Evolutionary conservation across 2,888 invertebrate species (phyloP).

Genomic region (Caenorhabditis japonica): DNA sequence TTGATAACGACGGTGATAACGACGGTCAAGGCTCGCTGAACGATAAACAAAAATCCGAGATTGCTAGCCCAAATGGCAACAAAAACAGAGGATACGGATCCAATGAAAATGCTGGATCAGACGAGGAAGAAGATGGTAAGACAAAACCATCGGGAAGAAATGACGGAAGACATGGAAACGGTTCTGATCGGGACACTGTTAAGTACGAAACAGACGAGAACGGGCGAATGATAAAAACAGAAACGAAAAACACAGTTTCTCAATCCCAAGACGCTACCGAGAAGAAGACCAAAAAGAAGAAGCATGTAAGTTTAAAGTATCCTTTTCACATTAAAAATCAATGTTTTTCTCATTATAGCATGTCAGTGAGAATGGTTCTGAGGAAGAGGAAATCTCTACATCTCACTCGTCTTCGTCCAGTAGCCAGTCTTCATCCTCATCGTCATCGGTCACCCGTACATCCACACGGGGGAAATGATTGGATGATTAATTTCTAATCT

Average conservation of each 20-base stretch:
- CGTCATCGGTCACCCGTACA: conserved; percentile 1
- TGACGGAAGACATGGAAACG: background rate
- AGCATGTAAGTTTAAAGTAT: conserved; percentile 19
- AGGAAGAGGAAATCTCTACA: conserved; percentile 18
- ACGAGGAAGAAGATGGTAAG: too few relatives aligned
- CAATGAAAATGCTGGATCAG: too few relatives aligned
- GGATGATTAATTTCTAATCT: too few relatives aligned
- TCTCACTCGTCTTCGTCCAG: conserved; percentile 26
- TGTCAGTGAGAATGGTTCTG: conserved; percentile 42
- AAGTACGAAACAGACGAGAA: conserved; percentile 12
- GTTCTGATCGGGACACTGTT: background rate
- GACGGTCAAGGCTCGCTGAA: too few relatives aligned
- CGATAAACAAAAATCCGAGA: too few relatives aligned
- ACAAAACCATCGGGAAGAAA: too few relatives aligned
- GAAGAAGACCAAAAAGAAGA: conserved; percentile 31
- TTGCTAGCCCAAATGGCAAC: too few relatives aligned
- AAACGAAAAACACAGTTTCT: too few relatives aligned
- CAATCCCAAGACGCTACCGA: too few relatives aligned
- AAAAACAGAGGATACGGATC: too few relatives aligned
- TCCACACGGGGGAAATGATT: too few relatives aligned
- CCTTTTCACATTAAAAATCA: background rate
- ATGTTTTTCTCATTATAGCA: conserved; percentile 6
- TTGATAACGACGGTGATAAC: too few relatives aligned
- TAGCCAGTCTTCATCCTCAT: conserved; percentile 18
- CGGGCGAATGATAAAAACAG: conserved; percentile 16